Conservation (phyloP, 2,113 vertebrate genomes). For the Coptodon rendalli region DNA sequence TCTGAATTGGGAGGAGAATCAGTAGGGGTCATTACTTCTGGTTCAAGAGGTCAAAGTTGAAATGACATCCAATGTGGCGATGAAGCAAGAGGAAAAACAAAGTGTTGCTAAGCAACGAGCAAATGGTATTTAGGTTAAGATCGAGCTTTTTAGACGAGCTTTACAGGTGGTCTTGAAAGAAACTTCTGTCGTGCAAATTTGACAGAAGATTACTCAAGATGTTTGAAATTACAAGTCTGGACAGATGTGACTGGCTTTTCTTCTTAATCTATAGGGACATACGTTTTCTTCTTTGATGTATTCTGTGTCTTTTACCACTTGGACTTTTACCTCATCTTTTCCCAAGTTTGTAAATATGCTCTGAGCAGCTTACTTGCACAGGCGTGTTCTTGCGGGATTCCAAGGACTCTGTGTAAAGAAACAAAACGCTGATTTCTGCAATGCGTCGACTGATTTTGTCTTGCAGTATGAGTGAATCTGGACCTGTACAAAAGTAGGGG, state of each 20-base stretch:
- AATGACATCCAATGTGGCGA: conserved; percentile 51
- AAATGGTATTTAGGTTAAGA: conserved; percentile 32
- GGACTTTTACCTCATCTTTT: background rate
- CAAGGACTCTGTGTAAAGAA: conserved; percentile 19
- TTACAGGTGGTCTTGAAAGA: conserved; percentile 1
- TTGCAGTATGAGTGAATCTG: background rate
- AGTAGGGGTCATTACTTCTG: conserved; percentile 52
- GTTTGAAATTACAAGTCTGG: conserved; percentile 5
- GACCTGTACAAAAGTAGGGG: conserved; percentile 1
- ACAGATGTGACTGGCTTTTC: background rate
- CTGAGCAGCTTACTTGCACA: conserved; percentile 23
- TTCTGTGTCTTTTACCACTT: background rate
- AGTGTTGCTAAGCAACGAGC: conserved; percentile 46
- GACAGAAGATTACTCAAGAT: conserved; percentile 26
- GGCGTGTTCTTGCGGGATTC: conserved; percentile 21
- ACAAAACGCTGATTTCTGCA: background rate
- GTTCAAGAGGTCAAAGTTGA: conserved; percentile 65
- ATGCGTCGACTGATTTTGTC: conserved; percentile 15
- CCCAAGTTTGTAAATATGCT: conserved; percentile 9
- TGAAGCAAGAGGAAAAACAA: conserved; percentile 36
- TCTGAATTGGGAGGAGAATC: conserved; percentile 24
- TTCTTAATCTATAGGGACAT: background rate
- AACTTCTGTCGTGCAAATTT: background rate
- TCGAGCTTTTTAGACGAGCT: conserved; percentile 3
- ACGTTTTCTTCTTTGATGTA: conserved; percentile 19